Base-by-base conservation (phyloP, 2,113 vertebrate genomes). In the Neogale vison region DNA sequence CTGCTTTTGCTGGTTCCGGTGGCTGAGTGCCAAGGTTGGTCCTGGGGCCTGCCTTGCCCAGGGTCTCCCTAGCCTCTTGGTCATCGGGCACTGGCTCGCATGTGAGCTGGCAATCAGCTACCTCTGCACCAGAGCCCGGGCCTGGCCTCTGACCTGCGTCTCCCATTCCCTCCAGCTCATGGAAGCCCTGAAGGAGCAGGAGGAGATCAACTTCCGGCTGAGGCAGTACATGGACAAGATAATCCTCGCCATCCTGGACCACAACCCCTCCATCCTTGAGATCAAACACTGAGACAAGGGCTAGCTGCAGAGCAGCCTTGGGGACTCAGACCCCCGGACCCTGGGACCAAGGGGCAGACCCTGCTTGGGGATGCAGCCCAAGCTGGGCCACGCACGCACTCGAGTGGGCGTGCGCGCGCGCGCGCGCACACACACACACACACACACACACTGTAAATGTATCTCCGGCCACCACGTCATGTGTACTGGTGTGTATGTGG, bases 181-280 rank as follows among this genome's bases (percentile, higher is more conserved):
- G 99, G 99, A 99, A 97, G 99, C 99, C 96, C 98, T 99, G 55
- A 99, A 99, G 98, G 99, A 99, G 95, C 99, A 99, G 98, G 99
- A 99, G 95, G 99, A 99, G 97, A 99, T 99, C 97, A 99, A 99
- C 97, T 98, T 99, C 86, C 99, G 99, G 34, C 99, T 99, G 85
- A 98, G 99, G 77, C 99, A 99, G 96, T 99, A 99, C 98, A 99
- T 99, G 99, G 99, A 99, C 99, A 99, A 99, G 99, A 99, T 99
- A 34, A 99, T 99, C 98, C 98, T 99, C 86, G 99, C 99, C 96
- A 99, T 99, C 98, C 98, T 99, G 97, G 99, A 99, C 98, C 99
- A 99, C 97, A 99, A 99, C 95, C 99, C 99, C 0, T 99, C 99
- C 97, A 99, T 99, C 96, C 98, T 99, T 98, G 99, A 99, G 98